Evolutionary conservation across 2,797 vertebrate species (phyloP).

Genomic region (Arnoldichthys spilopterus): DNA sequence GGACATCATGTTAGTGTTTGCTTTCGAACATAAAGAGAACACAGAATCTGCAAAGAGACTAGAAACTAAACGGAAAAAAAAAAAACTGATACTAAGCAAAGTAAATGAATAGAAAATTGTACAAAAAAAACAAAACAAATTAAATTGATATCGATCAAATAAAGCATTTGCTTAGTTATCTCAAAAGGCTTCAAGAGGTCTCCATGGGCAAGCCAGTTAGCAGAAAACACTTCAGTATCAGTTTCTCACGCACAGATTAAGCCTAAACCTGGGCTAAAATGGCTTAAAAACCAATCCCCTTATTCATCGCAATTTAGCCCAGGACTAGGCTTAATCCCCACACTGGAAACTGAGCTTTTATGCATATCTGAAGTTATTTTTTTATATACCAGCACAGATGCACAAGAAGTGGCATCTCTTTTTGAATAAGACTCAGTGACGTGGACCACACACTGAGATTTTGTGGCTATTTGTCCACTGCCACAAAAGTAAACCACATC

Average conservation of each 20-base stretch:
- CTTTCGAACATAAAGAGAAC: neutral
- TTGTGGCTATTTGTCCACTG: slow-evolving; percentile 18
- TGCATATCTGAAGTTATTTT: neutral
- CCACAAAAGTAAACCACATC: neutral
- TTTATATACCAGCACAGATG: no score
- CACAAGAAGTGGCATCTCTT: neutral
- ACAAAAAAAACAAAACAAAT: slow-evolving; percentile 22
- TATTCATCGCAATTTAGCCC: neutral
- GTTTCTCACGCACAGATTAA: neutral
- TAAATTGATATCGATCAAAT: slow-evolving; percentile 21
- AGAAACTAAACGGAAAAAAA: slow-evolving; percentile 31
- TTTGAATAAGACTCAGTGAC: neutral
- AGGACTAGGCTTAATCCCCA: neutral
- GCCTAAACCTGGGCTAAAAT: neutral
- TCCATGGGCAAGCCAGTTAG: slow-evolving; percentile 52
- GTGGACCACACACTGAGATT: neutral
- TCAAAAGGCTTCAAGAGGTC: slow-evolving; percentile 57
- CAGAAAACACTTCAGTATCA: neutral
- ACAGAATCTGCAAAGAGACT: neutral
- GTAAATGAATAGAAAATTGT: slow-evolving; percentile 8
- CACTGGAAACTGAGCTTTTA: neutral
- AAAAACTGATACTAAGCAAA: slow-evolving; percentile 37
- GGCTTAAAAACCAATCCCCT: neutral
- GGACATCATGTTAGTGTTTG: slow-evolving; percentile 63
- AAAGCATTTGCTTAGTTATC: slow-evolving; percentile 38